Evolutionary conservation across 2,113 vertebrate genomes (phyloP).

Genomic region (Cettia cetti): DNA sequence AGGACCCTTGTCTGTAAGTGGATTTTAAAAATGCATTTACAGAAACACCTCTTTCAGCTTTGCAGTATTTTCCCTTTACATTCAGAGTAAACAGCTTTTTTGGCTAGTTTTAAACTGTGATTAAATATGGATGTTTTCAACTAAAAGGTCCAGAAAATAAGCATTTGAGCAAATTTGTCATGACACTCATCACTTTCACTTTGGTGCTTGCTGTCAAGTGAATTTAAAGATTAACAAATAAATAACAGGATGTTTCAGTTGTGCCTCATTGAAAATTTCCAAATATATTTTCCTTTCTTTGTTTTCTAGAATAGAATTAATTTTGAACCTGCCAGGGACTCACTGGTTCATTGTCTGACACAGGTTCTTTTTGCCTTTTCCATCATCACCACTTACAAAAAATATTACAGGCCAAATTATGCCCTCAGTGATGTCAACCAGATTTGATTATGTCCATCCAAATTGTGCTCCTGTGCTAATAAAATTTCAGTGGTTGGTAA

Average conservation of each 20-base stretch:
- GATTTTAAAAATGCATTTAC: slow-evolving; percentile 27
- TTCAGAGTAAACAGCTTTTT: slow-evolving; percentile 9
- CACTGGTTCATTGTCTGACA: neutral
- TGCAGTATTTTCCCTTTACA: neutral
- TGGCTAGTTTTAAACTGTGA: neutral
- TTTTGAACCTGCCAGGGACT: neutral
- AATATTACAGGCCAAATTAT: neutral
- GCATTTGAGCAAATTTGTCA: slow-evolving; percentile 14
- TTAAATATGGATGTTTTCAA: slow-evolving; percentile 34
- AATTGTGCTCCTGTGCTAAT: neutral
- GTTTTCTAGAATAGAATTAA: neutral
- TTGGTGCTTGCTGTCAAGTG: slow-evolving; percentile 9
- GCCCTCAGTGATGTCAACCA: neutral
- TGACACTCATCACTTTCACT: slow-evolving; percentile 15
- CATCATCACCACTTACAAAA: neutral
- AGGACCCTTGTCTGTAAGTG: slow-evolving; percentile 31
- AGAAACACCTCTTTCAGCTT: slow-evolving; percentile 27
- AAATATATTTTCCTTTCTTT: slow-evolving; percentile 21
- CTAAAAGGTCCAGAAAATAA: slow-evolving; percentile 19
- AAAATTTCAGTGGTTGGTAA: neutral
- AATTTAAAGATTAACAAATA: slow-evolving; percentile 53
- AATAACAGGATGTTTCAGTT: slow-evolving; percentile 18
- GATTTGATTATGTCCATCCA: neutral
- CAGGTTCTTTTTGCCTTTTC: neutral
- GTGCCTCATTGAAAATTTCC: neutral